Percentiles rank a stretch among this genome's conserved stretches.
phyloP scores from a whole-genome alignment of 2,888 invertebrate genomes.

The Temnothorax ravouxi region DNA sequence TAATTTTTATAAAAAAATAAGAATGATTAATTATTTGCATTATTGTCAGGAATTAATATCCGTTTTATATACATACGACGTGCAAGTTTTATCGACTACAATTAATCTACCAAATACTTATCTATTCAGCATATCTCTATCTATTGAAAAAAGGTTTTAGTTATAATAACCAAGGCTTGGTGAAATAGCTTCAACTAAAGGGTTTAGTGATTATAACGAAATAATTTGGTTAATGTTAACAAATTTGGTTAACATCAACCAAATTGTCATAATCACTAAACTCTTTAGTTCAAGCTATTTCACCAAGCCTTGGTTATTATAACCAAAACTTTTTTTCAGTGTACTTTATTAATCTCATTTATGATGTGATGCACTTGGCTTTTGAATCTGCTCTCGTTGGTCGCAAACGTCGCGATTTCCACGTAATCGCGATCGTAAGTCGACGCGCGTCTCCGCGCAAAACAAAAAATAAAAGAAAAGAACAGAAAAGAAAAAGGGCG shows the following conservation, averaged over 20 bases:
- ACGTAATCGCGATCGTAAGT: conserved; percentile 29
- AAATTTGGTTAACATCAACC: too few relatives aligned
- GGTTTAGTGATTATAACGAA: too few relatives aligned
- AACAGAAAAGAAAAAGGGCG: background rate
- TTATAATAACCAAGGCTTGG: too few relatives aligned
- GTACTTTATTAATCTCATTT: conserved; percentile 34
- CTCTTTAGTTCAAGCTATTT: too few relatives aligned
- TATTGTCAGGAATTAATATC: background rate
- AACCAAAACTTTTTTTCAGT: too few relatives aligned
- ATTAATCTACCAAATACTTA: background rate
- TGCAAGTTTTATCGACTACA: background rate
- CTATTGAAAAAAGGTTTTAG: too few relatives aligned
- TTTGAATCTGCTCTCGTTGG: conserved; percentile 4
- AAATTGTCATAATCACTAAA: too few relatives aligned
- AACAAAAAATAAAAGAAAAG: background rate
- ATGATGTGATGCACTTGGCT: background rate
- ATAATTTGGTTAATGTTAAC: too few relatives aligned
- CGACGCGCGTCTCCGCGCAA: background rate
- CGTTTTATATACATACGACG: background rate
- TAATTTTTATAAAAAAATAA: background rate
- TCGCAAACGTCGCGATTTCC: conserved; percentile 25
- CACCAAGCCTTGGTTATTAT: too few relatives aligned
- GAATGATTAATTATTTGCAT: background rate
- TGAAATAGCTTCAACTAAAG: too few relatives aligned
- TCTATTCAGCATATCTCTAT: background rate